Percentiles rank a stretch among this genome's conserved stretches.
Evolutionary conservation across 2,797 vertebrate genomes (phyloP).

Genomic region (Alca torda): DNA sequence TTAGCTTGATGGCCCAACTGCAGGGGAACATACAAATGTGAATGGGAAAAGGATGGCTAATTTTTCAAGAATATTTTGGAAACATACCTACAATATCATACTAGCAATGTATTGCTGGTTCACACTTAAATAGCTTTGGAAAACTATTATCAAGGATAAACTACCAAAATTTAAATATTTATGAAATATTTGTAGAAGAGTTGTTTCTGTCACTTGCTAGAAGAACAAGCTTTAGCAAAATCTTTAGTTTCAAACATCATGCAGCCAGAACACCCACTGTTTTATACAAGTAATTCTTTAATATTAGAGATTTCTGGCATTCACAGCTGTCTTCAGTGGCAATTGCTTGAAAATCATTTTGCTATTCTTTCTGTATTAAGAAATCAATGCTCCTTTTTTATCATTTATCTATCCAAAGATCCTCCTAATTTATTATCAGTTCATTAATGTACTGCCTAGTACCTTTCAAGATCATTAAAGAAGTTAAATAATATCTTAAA

Average conservation of each 20-base stretch:
- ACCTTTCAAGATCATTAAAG: conserved; percentile 65
- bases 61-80: not conserved
- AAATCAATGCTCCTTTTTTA: conserved; percentile 62
- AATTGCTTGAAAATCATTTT: conserved; percentile 40
- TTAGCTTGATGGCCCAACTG: not conserved
- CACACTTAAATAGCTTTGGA: not conserved
- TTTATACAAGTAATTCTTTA: not conserved
- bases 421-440: conserved; percentile 62
- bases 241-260: not conserved
- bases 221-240: not conserved
- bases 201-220: not conserved
- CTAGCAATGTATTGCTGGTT: not conserved
- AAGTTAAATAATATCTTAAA: conserved; percentile 64
- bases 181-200: not conserved
- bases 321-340: not conserved
- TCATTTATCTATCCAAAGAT: conserved; percentile 57
- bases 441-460: conserved; percentile 68
- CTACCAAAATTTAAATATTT: not conserved
- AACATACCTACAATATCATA: not conserved
- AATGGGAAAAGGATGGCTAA: not conserved
- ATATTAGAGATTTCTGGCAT: conserved; percentile 14
- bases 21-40: not conserved
- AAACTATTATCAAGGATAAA: not conserved
- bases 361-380: conserved; percentile 61
- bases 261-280: not conserved